phyloP scores from a whole-genome alignment of 2,113 vertebrate genomes.

The Hassar affinis region DNA sequence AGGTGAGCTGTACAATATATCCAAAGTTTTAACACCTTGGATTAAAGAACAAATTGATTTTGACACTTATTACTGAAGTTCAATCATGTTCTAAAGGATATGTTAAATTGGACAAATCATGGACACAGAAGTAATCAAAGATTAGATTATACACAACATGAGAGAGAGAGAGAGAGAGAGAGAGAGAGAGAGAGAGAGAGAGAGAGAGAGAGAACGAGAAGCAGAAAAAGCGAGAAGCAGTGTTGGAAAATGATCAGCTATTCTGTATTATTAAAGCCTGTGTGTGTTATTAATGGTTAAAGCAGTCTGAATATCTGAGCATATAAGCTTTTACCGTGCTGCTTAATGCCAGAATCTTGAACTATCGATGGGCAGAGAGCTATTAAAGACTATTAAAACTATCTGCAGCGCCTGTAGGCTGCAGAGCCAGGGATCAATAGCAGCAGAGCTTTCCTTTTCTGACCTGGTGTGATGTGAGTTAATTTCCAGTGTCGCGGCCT shows the following conservation, averaged over 20 bases:
- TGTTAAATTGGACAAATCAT: background rate
- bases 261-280: slow-evolving; percentile 35
- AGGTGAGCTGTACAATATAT: background rate
- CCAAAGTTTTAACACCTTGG: background rate
- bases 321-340: slow-evolving; percentile 34
- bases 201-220: background rate
- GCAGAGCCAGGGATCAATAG: slow-evolving; percentile 22
- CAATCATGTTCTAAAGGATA: background rate
- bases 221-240: background rate
- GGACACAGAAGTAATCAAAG: background rate
- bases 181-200: background rate
- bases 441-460: slow-evolving; percentile 29
- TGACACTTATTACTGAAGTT: background rate
- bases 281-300: slow-evolving; percentile 49
- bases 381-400: slow-evolving; percentile 40
- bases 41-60: no score
- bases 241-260: slow-evolving; percentile 24
- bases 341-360: slow-evolving; percentile 44
- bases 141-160: background rate
- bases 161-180: no score
- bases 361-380: slow-evolving; percentile 26
- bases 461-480: slow-evolving; percentile 36
- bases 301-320: slow-evolving; percentile 35
- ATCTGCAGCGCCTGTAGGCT: slow-evolving; percentile 22
- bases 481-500: slow-evolving; percentile 37